Base-by-base conservation (phyloP, 2,888 invertebrate genomes). In the Spodoptera littoralis region DNA sequence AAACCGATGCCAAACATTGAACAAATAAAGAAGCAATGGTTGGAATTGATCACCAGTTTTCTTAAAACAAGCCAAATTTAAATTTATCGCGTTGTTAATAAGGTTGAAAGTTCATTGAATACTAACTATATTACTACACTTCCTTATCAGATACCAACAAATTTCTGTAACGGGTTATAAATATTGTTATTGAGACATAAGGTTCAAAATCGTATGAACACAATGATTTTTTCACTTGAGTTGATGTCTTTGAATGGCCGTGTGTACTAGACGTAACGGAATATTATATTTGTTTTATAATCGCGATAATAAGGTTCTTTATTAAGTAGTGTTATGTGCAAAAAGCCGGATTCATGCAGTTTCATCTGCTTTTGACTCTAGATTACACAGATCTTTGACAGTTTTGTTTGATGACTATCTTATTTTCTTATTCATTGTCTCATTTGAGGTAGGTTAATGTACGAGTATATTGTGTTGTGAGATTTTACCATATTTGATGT, bases 111-210 rank as follows among this genome's bases (percentile, higher is more conserved):
- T 63, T 55, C 41, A 18, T 47, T 47, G 48, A 48, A 43, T 5
- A 27, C 11, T 48, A 18, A 18, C 27, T 44, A 60, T 60, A 53
- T 57, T 49, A 72, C 63, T 51, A 61, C 46, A 36, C 56, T 69
- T 56, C 61, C 73, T 54, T 73, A 73, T 54, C 61, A 61, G 53
- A 58, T 68, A 60, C 36, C 43, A 48, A 57, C 52, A 52, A 58
- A 56, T 64, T 68, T 60, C 44, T 47, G 64, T 54, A 42, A 61
- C 36, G 13, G 53, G 43, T 61, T 52, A 64, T 73, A 56, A 53
- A 69, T 61, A 50, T 49, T 64, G 41, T 47, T 50, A 65, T 73
- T 60, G 42, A 61, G 47, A 68, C 69, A 56, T 73, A 68, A 68
- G 13, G 64, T 68, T 64, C 59, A 69, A 45, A 69, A 54, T 69